phyloP scores from a whole-genome alignment of 2,797 vertebrate species.

The Bucorvus abyssinicus region DNA sequence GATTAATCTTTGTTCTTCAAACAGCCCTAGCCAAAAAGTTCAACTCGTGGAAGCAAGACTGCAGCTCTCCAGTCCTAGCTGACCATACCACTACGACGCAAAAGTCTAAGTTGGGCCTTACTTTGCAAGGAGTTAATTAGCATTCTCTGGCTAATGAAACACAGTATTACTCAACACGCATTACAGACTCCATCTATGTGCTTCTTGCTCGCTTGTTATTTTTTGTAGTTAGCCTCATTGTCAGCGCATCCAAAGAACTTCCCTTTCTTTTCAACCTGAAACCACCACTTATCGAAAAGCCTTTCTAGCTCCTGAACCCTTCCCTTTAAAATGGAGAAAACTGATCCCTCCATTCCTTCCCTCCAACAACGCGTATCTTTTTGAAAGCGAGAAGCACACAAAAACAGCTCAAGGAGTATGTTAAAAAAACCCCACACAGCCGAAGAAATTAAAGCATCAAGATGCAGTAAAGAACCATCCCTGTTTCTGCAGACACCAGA shows the following conservation, averaged over 20 bases:
- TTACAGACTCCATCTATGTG: not conserved
- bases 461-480: not conserved
- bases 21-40: not conserved
- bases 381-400: not conserved
- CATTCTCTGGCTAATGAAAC: slow-evolving; percentile 59
- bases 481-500: not conserved
- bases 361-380: not conserved
- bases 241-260: slow-evolving; percentile 4
- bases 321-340: slow-evolving; percentile 8
- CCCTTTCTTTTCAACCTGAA: not conserved
- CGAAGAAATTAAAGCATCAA: not conserved
- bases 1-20: not conserved
- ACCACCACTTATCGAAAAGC: not conserved
- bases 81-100: not conserved
- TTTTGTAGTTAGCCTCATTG: not conserved
- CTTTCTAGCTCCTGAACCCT: not conserved
- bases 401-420: not conserved
- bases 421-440: not conserved
- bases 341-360: not conserved
- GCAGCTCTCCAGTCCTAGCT: not conserved
- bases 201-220: slow-evolving; percentile 11
- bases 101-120: slow-evolving; percentile 1
- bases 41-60: not conserved
- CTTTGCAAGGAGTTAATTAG: slow-evolving; percentile 59
- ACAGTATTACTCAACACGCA: slow-evolving; percentile 51